These are phyloP conservation scores for Deroptyus accipitrinus DNA, from an alignment of 2,113 vertebrate genomes.

Conservation along the genomic window DNA sequence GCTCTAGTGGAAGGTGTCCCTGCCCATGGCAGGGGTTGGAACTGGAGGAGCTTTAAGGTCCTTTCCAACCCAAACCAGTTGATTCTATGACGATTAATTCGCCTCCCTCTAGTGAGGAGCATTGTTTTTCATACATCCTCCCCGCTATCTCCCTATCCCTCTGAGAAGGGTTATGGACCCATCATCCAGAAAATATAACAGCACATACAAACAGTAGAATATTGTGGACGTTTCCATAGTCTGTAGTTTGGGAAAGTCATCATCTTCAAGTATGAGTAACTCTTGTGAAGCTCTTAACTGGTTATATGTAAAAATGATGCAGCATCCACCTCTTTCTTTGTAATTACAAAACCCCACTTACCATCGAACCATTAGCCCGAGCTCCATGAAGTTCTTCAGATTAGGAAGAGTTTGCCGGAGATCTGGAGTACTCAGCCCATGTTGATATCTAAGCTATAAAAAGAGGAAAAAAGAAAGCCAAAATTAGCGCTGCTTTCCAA, in stretches of 20 bases:
- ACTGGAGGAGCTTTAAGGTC: background rate
- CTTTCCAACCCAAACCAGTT: background rate
- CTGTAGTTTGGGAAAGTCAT: background rate
- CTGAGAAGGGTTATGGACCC: background rate
- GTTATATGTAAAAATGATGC: background rate
- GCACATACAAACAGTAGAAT: background rate
- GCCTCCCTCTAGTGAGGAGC: background rate
- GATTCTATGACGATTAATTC: background rate
- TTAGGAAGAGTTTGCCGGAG: slow-evolving; percentile 96
- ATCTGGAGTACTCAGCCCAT: slow-evolving; percentile 93
- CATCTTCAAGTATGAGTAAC: background rate
- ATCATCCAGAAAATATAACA: background rate
- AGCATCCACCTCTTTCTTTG: background rate
- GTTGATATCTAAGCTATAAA: slow-evolving; percentile 93
- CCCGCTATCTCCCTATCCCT: background rate
- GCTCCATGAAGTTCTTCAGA: slow-evolving; percentile 95
- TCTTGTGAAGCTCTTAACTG: background rate
- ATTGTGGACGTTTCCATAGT: background rate
- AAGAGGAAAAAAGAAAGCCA: background rate
- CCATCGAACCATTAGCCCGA: slow-evolving; percentile 94
- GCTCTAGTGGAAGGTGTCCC: background rate
- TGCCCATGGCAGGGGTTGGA: background rate
- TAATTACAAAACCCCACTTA: slow-evolving; percentile 67
- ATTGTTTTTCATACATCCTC: background rate
- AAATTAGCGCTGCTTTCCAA: slow-evolving; percentile 4